phyloP scores from a whole-genome alignment of 2,113 vertebrate species.

The Tor tambroides region DNA sequence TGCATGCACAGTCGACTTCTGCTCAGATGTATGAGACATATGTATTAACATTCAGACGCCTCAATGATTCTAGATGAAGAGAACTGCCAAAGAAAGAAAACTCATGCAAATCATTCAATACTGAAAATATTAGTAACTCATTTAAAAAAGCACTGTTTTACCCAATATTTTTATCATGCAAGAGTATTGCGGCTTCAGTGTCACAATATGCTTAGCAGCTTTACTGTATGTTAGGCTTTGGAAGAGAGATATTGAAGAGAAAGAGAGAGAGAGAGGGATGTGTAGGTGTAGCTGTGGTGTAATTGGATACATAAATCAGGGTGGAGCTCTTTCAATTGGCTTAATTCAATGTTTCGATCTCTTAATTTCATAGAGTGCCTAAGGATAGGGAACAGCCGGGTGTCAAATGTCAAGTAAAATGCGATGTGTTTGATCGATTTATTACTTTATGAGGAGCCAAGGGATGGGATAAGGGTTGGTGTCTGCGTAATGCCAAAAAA shows the following conservation, averaged over 20 bases:
- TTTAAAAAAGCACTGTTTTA: too few species aligned
- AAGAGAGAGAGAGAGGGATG: background rate
- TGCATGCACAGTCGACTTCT: too few species aligned
- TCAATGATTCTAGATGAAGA: too few species aligned
- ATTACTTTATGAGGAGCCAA: constrained; percentile 58
- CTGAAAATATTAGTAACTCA: too few species aligned
- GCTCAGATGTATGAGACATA: too few species aligned
- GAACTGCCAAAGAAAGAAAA: too few species aligned
- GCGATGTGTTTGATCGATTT: constrained; percentile 62
- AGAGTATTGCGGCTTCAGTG: background rate
- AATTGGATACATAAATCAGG: constrained; percentile 50
- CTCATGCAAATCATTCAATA: too few species aligned
- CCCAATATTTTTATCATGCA: background rate
- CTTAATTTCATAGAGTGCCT: constrained; percentile 69
- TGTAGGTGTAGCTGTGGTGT: constrained; percentile 20
- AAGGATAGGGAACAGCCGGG: constrained; percentile 61
- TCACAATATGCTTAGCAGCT: background rate
- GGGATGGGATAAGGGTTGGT: constrained; percentile 19
- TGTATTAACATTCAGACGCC: too few species aligned
- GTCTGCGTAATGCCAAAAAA: background rate
- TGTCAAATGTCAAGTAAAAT: constrained; percentile 69
- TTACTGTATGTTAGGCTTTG: background rate
- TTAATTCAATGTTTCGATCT: constrained; percentile 42
- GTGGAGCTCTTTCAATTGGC: constrained; percentile 37
- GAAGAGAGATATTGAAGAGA: background rate